A percentile compares a stretch with the other conserved stretches of the same genome.
These are phyloP conservation scores for Diplosoma virens DNA, from an alignment of 23 tunicate species.

Conservation along the genomic window DNA sequence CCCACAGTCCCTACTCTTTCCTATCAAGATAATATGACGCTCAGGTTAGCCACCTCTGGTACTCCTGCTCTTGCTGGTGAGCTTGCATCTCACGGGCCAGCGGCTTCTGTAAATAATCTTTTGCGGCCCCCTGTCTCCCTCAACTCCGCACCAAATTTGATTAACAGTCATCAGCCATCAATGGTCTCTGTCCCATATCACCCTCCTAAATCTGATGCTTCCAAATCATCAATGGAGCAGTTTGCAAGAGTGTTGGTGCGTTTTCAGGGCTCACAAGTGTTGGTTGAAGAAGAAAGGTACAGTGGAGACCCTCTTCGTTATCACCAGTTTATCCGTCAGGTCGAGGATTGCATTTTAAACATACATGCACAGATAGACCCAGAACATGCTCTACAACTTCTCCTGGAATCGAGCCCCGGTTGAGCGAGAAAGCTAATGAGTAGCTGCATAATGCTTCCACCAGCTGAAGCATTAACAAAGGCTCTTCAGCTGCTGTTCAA, in stretches of 20 bases:
- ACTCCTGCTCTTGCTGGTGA: too few relatives aligned
- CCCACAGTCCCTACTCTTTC: too few relatives aligned
- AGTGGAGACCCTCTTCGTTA: constrained; percentile 10
- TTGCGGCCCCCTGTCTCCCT: background rate
- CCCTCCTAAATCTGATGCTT: background rate
- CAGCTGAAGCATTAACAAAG: background rate
- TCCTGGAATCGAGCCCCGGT: background rate
- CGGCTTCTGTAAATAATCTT: background rate
- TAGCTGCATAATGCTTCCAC: constrained; percentile 4
- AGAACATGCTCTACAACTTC: constrained; percentile 9
- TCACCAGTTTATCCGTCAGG: constrained; percentile 12
- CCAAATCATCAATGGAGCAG: background rate
- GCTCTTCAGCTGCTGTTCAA: background rate
- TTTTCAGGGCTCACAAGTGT: background rate
- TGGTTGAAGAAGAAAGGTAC: background rate
- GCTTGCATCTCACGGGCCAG: constrained; percentile 16
- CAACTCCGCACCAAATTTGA: too few relatives aligned
- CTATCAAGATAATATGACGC: too few relatives aligned
- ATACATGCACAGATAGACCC: background rate
- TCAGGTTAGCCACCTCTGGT: too few relatives aligned
- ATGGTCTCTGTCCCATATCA: too few relatives aligned
- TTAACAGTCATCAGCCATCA: too few relatives aligned
- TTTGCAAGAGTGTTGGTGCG: constrained; percentile 7
- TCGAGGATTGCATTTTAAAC: constrained; percentile 16
- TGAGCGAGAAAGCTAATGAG: background rate